A percentile compares a stretch with the other conserved stretches of the same genome.
These are phyloP conservation scores for Stegodyphus mimosarum DNA, from an alignment of 1,140 invertebrate species.

Conservation along the genomic window DNA sequence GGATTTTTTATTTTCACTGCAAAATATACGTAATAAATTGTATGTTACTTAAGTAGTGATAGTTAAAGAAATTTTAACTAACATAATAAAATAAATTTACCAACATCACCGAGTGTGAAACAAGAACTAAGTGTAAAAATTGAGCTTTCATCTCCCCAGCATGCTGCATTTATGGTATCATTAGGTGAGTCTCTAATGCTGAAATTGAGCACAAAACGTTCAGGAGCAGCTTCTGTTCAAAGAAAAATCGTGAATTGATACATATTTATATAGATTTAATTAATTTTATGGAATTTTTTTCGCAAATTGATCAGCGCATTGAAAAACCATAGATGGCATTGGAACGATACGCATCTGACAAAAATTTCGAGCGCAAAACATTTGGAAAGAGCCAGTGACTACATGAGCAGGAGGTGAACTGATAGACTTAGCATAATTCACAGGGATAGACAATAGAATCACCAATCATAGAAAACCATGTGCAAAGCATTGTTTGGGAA, in stretches of 20 bases:
- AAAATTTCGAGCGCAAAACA: no score
- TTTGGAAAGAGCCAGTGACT: no score
- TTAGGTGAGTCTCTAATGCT: constrained; percentile 45
- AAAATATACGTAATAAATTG: background rate
- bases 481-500: no score
- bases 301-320: no score
- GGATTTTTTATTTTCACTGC: constrained; percentile 52
- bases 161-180: constrained; percentile 53
- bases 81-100: constrained; percentile 5
- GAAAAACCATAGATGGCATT: no score
- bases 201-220: constrained; percentile 49
- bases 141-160: constrained; percentile 46
- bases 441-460: no score
- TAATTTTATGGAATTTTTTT: no score
- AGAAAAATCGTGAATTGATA: background rate
- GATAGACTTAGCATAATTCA: no score
- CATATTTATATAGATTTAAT: background rate
- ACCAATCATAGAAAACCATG: no score
- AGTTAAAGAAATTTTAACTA: background rate
- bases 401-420: no score
- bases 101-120: constrained; percentile 46
- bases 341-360: no score
- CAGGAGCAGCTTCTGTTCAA: constrained; percentile 29
- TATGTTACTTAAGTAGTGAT: background rate
- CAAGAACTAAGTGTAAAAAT: constrained; percentile 4